Percentiles rank a stretch among this genome's conserved stretches.
Conservation (phyloP, 2,113 vertebrate genomes). For the Otus sunia region DNA sequence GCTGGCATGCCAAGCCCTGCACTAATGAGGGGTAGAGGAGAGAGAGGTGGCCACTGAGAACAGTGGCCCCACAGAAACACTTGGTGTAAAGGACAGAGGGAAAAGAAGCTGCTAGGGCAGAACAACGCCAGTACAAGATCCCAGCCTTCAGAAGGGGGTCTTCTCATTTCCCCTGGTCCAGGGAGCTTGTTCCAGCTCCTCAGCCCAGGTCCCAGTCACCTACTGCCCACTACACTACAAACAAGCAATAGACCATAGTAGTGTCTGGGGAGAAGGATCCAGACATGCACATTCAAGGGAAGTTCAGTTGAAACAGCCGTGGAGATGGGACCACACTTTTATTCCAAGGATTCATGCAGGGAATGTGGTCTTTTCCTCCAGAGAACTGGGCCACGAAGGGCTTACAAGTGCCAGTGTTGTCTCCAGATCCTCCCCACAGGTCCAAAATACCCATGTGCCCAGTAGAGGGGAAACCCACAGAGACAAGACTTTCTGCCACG, state of each 20-base stretch:
- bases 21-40: constrained; percentile 60
- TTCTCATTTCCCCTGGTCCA: not conserved
- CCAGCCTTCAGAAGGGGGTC: not conserved
- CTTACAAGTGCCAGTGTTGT: not conserved
- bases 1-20: constrained; percentile 45
- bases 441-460: not conserved
- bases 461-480: not conserved
- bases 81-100: not conserved
- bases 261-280: not conserved
- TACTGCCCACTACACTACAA: not conserved
- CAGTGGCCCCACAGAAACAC: not conserved
- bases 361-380: not conserved
- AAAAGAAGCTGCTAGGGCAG: not conserved
- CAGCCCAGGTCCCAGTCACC: not conserved
- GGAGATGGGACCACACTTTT: not conserved
- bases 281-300: not conserved
- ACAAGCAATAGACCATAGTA: not conserved
- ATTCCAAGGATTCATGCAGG: not conserved
- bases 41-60: constrained; percentile 1
- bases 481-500: not conserved
- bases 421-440: not conserved
- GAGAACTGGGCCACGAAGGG: not conserved
- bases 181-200: not conserved
- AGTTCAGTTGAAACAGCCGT: not conserved
- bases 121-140: not conserved